Evolutionary conservation across 1,140 invertebrate genomes (phyloP), one percentile per base, ranked within the genome.

Genomic region (Drosophila paulistorum): DNA sequence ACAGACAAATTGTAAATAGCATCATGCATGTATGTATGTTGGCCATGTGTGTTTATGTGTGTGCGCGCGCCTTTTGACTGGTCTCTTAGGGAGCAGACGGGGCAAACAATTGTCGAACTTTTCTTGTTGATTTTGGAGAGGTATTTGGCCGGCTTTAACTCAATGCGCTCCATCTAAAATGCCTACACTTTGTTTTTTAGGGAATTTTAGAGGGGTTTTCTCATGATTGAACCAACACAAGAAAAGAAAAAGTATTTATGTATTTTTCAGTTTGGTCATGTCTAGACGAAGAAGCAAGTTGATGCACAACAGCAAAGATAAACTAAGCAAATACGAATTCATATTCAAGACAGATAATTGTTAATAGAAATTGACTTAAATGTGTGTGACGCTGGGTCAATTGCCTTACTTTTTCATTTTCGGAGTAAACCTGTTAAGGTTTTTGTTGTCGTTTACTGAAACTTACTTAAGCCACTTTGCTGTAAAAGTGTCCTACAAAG

Each of bases 1-100:
- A 77, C 74, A 30, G 74, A 77, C 74, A 30, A 65, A 58, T 65
- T 65, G 67, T 77, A 77, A 77, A 77, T 67, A 77, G 57, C 59
- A 71, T 77, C 74, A 62, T 30, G 35, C 14, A 37, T 58, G n/a
- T 30, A 30, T 30, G 6, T 62, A 5, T 20, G 58, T 57, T 60
- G n/a, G 26, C 30, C 23, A 60, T 65, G 48, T 65, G 51, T 41
- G 37, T 13, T 0, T 39, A 3, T 39, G 37, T 0, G 37, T 39
- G 37, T 11, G 37, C 10, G 20, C 2, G 20, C 20, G 20, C 3
- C 7, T 37, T 37, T 37, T 37, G 35, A 10, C 9, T 37, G 35
- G 35, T 9, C 35, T 37, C 35, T 37, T 11, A 37, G 35, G 9
- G n/a, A 45, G 14, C 6, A 3, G 20, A n/a, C 17, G 45, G 26